Base-by-base conservation (phyloP, 2,797 vertebrate species). In the Dicrostonyx torquatus region DNA sequence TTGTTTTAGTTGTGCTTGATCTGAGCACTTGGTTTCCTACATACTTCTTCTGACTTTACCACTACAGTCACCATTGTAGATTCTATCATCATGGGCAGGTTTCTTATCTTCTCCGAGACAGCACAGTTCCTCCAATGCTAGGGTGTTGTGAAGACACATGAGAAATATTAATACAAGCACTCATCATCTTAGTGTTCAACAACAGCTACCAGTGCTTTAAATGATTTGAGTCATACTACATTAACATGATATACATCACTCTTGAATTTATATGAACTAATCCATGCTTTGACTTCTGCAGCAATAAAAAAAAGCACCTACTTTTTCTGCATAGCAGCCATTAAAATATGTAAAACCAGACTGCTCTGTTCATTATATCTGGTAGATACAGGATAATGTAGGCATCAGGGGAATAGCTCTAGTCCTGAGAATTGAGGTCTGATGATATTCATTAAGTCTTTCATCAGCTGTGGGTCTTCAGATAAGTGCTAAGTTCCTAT, bases 121-220 rank as follows among this genome's bases (percentile, higher is more conserved):
- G 31, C 2, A 86, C 87, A 82, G 68, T 64, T 83, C 50, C 68
- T 55, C 83, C 40, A 10, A 20, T 26, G 10, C n/a, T 88, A 64
- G 31, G 14, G 45, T 45, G 12, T 73, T 58, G 55, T 73, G 40
- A 90, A 26, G 0, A 62, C 64, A 48, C 20, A 45, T 55, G 45
- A 92, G 37, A 91, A 29, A 2, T 18, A n/a, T 48, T 88, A 40
- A 93, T 50, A 72, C 80, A 88, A 87, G 34, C 15, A 50, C 10
- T 95, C 43, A 34, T n/a, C 77, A 34, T n/a, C 77, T 85, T 77
- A 72, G 45, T 75, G 55, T 43, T 90, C 37, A 73, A 92, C 92
- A 93, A 80, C 60, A 72, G 37, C 43, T 79, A 31, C 26, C 77
- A 43, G 13, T 24, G 64, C 53, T 89, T 85, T 94, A 68, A 82